Base-by-base conservation (phyloP, 2,888 invertebrate species). In the Celastrina argiolus region DNA sequence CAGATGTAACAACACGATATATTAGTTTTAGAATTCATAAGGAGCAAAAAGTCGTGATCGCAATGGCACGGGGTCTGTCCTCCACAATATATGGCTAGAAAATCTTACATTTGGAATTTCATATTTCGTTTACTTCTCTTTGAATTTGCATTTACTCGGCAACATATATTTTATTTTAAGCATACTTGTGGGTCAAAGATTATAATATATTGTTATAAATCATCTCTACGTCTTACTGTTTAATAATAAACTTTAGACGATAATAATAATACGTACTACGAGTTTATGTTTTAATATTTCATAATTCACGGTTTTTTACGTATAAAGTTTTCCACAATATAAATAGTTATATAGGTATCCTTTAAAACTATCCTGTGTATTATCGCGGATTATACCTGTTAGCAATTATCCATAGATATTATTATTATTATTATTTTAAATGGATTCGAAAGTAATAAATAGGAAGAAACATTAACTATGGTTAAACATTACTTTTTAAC, bases 41-140 rank as follows among this genome's bases (percentile, higher is more conserved):
- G 71, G 70, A 83, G 81, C 79, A 76, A 78, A 73, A 68, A 76
- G 79, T 86, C 86, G 85, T 86, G 86, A 85, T 82, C 78, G 69
- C 63, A 70, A 71, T 72, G 75, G 77, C 82, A 79, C 79, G 81
- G 78, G 81, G 75, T 76, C 61, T 14, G 61, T 77, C 75, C 78
- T 78, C 79, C 63, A 74, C 76, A 75, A 83, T 80, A 77, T 80
- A 81, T 78, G 76, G 73, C 71, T 69, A 70, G 70, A 56, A 67
- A 68, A 61, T 61, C 39, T 61, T 61, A 64, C 70, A 78, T 78
- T 76, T 76, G 76, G 80, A 82, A 81, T 79, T 79, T 81, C 76
- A 81, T 83, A 81, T 83, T 80, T 79, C 74, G 63, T 41, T 51
- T 56, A 51, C 31, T 63, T 61, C 36, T 36, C 22, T 61, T 61